These are phyloP conservation scores for Drosophila willistoni DNA, from an alignment of 1,140 invertebrate genomes.

Conservation along the genomic window DNA sequence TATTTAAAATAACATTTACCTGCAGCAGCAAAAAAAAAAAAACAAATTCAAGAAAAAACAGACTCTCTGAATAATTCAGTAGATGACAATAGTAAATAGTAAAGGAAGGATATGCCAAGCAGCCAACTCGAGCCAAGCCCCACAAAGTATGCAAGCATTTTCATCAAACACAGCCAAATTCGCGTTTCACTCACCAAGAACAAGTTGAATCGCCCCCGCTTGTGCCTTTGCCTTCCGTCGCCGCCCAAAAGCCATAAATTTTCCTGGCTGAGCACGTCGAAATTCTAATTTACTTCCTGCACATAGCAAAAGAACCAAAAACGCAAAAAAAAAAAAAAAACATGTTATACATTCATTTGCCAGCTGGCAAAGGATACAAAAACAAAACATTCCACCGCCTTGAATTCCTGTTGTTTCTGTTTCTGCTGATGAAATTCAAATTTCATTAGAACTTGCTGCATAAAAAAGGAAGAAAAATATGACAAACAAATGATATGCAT, in stretches of 20 bases:
- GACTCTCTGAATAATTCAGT: conserved; percentile 40
- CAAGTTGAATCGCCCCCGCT: background rate
- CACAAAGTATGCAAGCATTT: conserved; percentile 40
- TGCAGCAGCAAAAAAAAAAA: background rate
- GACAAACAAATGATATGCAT: conserved; percentile 63
- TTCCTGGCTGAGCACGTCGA: conserved; percentile 56
- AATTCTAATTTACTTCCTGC: conserved; percentile 64
- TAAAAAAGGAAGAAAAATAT: conserved; percentile 53
- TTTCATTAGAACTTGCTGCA: conserved; percentile 52
- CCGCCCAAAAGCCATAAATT: conserved; percentile 60
- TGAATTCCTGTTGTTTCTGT: conserved; percentile 22
- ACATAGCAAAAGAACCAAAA: conserved; percentile 17
- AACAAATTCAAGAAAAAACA: conserved; percentile 2
- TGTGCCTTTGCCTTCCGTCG: background rate
- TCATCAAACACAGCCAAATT: conserved; percentile 41
- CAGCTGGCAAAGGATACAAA: conserved; percentile 20
- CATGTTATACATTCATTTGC: conserved; percentile 7
- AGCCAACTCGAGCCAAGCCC: background rate
- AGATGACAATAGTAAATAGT: conserved; percentile 44
- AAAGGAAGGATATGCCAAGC: conserved; percentile 8
- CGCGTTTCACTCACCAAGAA: conserved; percentile 19
- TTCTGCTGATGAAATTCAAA: conserved; percentile 62
- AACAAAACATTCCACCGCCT: conserved; percentile 37
- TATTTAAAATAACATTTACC: conserved; percentile 68
- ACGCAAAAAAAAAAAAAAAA: background rate